Base-by-base conservation (phyloP, 2,113 vertebrate genomes). In the Otolemur garnettii region DNA sequence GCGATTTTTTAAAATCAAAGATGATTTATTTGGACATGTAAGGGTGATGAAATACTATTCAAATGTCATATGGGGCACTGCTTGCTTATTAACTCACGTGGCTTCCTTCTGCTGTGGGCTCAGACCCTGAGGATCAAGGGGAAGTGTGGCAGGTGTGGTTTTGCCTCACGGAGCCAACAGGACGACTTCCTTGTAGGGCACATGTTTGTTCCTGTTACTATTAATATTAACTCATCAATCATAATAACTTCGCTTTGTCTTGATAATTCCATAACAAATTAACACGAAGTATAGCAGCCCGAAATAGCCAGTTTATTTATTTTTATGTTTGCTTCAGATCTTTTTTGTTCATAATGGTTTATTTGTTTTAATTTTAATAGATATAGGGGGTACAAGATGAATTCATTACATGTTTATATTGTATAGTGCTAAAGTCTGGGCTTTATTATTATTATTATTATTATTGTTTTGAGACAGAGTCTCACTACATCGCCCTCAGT, bases 11-110 rank as follows among this genome's bases (percentile, higher is more conserved):
- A 85, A 88, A 64, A 64, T 57, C 50, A 82, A 71, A 64, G n/a
- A n/a, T 77, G 57, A 90, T 60, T 53, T 83, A 45, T 75, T 95
- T 92, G 38, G 83, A 86, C 94, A 42, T 42, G 64, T 4, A 93
- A 95, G 60, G 57, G 2, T 19, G 59, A 72, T n/a, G 79, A 80
- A 42, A 30, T 68, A 66, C 26, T 90, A 92, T 92, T 80, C 14
- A 79, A 28, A 45, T 90, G 71, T 96, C 38, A n/a, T 50, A 45
- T 10, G 12, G 64, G 12, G 10, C 24, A 14, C 5, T 57, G 5
- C 71, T 66, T 81, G 35, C 33, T 91, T 86, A 81, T 6, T 64
- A 14, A 14, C 28, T 66, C 69, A 22, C 13, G 57, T 55, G 15
- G 30, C 17, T 79, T 30, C 18, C 6, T 45, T 45, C 21, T 38